Base-by-base conservation (phyloP, 2,888 invertebrate species). In the Euphydryas editha region DNA sequence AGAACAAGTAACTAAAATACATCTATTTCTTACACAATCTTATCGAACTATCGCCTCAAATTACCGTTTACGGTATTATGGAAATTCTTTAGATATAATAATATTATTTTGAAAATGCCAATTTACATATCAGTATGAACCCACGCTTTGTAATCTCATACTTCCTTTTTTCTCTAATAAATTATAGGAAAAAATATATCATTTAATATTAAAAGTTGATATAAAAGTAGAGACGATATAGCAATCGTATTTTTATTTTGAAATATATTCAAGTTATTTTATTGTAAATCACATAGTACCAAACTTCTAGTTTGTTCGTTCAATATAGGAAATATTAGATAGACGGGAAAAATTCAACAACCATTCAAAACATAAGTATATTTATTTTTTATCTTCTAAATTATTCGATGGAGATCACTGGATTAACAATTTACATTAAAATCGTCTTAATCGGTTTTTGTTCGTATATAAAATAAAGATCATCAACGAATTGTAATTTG, bases 31-130 rank as follows among this genome's bases (percentile, higher is more conserved):
- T 65, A 62, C 59, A 64, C 58, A 71, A 70, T 69, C 71, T 71
- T 71, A 71, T 72, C 70, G 65, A 59, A 24, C 21, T 63, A 69
- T 71, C 72, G 66, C 62, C 59, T 70, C 59, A 67, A 67, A 71
- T 73, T 70, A 71, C 72, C 51, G 67, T 68, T 68, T 73, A 68
- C 68, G 67, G 60, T 68, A 69, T 68, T 67, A 72, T 72, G 65
- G 68, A 56, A 70, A 72, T 63, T 72, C 62, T 62, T 47, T 17
- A 65, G 57, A 68, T 62, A 62, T 67, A 67, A 62, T 67, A 67
- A 67, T 67, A 68, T 67, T 67, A 67, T 70, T 70, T 68, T 59
- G 57, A 62, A 70, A 70, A 70, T 65, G 62, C 59, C 68, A 68
- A 72, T 72, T 72, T 72, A 69, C 73, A 73, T 73, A 68, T 71